These are phyloP conservation scores for Xylocopa sonorina DNA, from an alignment of 1,140 invertebrate genomes.

Conservation along the genomic window DNA sequence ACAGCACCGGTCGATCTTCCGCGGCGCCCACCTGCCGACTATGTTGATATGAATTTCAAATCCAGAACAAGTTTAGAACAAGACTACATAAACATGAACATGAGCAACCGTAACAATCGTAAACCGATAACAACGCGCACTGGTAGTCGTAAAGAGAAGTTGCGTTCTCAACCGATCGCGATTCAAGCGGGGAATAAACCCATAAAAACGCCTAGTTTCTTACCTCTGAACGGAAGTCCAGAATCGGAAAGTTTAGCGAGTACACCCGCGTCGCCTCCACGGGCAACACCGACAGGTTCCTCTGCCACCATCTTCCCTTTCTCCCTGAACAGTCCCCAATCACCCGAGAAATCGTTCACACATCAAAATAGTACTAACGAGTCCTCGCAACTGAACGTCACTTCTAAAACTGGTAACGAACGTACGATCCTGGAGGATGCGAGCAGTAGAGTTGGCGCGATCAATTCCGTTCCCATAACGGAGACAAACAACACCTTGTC, in stretches of 20 bases:
- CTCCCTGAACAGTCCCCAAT: conserved; percentile 84
- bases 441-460: conserved; percentile 60
- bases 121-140: conserved; percentile 60
- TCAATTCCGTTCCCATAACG: conserved; percentile 55
- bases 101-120: conserved; percentile 66
- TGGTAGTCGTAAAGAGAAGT: conserved; percentile 78
- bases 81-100: conserved; percentile 81
- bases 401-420: conserved; percentile 60
- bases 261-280: conserved; percentile 80
- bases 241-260: conserved; percentile 77
- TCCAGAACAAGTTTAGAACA: conserved; percentile 74
- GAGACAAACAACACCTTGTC: conserved; percentile 34
- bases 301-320: conserved; percentile 84
- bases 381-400: conserved; percentile 29
- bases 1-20: conserved; percentile 80
- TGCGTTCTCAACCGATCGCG: conserved; percentile 83
- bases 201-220: conserved; percentile 77
- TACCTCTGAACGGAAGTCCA: conserved; percentile 77
- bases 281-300: conserved; percentile 83
- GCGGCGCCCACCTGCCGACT: conserved; percentile 82
- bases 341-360: conserved; percentile 80
- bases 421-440: conserved; percentile 74
- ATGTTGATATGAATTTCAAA: conserved; percentile 85
- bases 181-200: conserved; percentile 81
- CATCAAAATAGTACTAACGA: conserved; percentile 57